Evolutionary conservation across 2,888 invertebrate genomes (phyloP).

Genomic region (Gymnoscelis rufifasciata): DNA sequence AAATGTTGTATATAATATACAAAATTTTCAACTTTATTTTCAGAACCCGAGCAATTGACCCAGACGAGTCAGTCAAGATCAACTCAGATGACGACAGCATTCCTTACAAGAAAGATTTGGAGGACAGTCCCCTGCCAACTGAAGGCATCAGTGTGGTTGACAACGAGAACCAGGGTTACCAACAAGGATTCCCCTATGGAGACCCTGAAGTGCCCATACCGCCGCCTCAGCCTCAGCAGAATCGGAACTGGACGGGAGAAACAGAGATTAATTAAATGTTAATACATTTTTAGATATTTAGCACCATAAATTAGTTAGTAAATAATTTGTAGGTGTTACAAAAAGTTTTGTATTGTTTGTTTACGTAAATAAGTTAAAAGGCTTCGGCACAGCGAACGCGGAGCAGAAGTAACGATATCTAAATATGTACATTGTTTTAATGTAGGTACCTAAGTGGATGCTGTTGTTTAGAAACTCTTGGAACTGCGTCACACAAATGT

Average conservation of each 20-base stretch:
- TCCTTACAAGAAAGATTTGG: constrained; percentile 69
- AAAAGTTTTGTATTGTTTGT: too few relatives aligned
- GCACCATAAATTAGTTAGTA: too few relatives aligned
- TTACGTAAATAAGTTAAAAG: too few relatives aligned
- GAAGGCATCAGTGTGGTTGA: constrained; percentile 54
- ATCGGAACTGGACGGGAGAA: constrained; percentile 59
- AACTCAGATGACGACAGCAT: constrained; percentile 72
- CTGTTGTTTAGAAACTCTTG: too few relatives aligned
- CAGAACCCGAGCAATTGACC: constrained; percentile 59
- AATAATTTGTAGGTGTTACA: too few relatives aligned
- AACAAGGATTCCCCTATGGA: constrained; percentile 44
- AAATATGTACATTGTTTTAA: too few relatives aligned
- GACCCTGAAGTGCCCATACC: constrained; percentile 29
- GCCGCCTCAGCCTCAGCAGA: constrained; percentile 28
- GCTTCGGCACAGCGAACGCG: too few relatives aligned
- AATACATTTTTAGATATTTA: too few relatives aligned
- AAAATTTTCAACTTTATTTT: not conserved
- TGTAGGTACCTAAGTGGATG: too few relatives aligned
- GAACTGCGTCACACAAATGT: too few relatives aligned
- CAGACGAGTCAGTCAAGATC: constrained; percentile 65
- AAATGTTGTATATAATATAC: too few relatives aligned
- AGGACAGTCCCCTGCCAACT: constrained; percentile 62
- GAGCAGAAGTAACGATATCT: too few relatives aligned
- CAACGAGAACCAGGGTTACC: constrained; percentile 24
- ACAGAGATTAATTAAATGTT: constrained; percentile 61